Conservation (phyloP, 2,888 invertebrate species). For the Parnassius apollo region DNA sequence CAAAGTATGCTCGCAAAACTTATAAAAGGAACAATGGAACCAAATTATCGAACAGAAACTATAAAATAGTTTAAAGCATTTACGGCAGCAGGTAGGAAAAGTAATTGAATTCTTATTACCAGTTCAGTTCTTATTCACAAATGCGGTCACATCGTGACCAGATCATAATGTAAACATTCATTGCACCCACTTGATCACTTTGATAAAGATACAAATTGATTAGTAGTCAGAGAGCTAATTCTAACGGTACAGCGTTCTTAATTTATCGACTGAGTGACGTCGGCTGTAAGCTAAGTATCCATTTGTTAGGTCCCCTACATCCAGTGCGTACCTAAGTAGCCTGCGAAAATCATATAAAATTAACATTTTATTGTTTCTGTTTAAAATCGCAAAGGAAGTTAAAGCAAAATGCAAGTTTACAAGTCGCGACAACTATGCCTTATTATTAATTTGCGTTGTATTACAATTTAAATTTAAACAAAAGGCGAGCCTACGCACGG, state of each 20-base stretch:
- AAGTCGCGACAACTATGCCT: no score
- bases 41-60: conserved; percentile 11
- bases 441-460: no score
- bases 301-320: conserved; percentile 22
- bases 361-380: conserved; percentile 33
- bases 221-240: conserved; percentile 46
- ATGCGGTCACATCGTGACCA: conserved; percentile 64
- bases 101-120: conserved; percentile 31
- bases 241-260: conserved; percentile 44
- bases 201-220: conserved; percentile 57
- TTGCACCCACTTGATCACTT: conserved; percentile 33
- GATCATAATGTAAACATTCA: conserved; percentile 51
- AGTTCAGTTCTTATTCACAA: conserved; percentile 48
- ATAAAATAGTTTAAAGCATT: conserved; percentile 16
- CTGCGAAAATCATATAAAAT: conserved; percentile 32
- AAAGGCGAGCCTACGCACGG: no score
- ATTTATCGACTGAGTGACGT: conserved; percentile 48
- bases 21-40: conserved; percentile 1
- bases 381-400: conserved; percentile 2
- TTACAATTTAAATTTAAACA: no score
- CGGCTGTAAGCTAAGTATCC: conserved; percentile 29
- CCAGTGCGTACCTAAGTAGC: conserved; percentile 28
- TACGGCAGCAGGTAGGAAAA: conserved; percentile 26
- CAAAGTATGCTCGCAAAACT: conserved; percentile 10
- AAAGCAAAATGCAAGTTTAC: no score